Conservation (phyloP, 2,797 vertebrate species). For the Lagodon rhomboides region DNA sequence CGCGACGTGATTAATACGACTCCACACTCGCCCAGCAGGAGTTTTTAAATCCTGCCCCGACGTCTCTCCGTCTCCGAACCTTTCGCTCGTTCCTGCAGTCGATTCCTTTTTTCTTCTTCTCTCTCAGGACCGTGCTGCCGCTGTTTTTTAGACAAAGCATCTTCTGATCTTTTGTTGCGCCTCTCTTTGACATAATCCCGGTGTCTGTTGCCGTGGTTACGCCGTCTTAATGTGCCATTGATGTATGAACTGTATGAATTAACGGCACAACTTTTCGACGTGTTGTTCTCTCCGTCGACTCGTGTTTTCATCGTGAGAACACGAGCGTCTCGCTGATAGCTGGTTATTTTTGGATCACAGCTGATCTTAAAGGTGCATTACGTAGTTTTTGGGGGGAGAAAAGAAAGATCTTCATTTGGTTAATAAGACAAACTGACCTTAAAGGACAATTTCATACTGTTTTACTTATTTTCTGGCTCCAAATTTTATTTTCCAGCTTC, state of each 20-base stretch:
- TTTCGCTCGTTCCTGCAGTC: not conserved
- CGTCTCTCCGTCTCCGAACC: constrained; percentile 26
- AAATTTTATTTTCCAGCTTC: too few species aligned
- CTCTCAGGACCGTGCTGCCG: constrained; percentile 30
- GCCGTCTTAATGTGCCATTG: constrained; percentile 76
- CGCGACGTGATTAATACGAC: not conserved
- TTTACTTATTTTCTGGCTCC: too few species aligned
- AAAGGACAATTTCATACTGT: too few species aligned
- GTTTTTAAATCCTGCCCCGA: constrained; percentile 23
- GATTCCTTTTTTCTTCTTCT: constrained; percentile 14
- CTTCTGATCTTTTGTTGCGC: constrained; percentile 61
- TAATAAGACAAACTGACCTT: too few species aligned
- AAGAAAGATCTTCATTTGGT: too few species aligned
- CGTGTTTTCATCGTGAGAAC: constrained; percentile 44
- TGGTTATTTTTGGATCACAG: constrained; percentile 37
- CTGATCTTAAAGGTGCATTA: constrained; percentile 4
- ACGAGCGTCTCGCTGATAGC: constrained; percentile 44
- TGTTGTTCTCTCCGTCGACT: not conserved
- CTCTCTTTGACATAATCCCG: constrained; percentile 69
- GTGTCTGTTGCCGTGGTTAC: constrained; percentile 83
- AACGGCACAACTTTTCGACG: constrained; percentile 61
- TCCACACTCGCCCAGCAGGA: constrained; percentile 25
- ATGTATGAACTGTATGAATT: constrained; percentile 74
- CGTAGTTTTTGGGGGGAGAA: too few species aligned
- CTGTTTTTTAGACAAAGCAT: constrained; percentile 66